These are phyloP conservation scores for Sinodicranocentrus sp. DNA, from an alignment of 2,888 invertebrate species.

Conservation along the genomic window DNA sequence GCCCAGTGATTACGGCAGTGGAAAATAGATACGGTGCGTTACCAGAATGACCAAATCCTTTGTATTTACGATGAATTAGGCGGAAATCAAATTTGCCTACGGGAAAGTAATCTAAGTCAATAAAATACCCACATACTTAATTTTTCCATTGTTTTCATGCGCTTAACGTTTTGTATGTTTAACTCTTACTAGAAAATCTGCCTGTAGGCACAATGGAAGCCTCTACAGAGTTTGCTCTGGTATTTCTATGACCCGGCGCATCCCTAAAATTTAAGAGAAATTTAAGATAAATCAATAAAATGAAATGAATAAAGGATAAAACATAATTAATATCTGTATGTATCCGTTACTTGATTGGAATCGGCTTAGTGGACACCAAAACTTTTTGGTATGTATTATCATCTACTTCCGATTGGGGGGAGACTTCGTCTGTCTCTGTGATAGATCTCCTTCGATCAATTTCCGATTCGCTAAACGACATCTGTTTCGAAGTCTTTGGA, in stretches of 20 bases:
- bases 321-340: no score
- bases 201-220: constrained; percentile 49
- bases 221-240: constrained; percentile 66
- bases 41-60: constrained; percentile 49
- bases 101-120: neutral
- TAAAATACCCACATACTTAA: neutral
- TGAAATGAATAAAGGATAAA: no score
- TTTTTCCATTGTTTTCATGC: no score
- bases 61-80: constrained; percentile 54
- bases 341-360: constrained; percentile 86
- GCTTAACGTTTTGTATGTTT: no score
- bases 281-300: no score
- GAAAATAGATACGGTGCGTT: constrained; percentile 88
- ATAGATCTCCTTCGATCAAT: constrained; percentile 58
- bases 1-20: constrained; percentile 97
- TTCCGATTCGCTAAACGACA: constrained; percentile 69
- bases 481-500: constrained; percentile 54
- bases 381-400: constrained; percentile 56
- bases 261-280: constrained; percentile 49
- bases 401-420: constrained; percentile 51
- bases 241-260: constrained; percentile 56
- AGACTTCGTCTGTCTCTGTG: constrained; percentile 57
- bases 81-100: constrained; percentile 58
- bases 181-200: constrained; percentile 43
- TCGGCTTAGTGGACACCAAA: constrained; percentile 82